Percentiles rank a stretch among this genome's conserved stretches.
Conservation (phyloP, 1,140 invertebrate genomes). For the Odontomachus brunneus region DNA sequence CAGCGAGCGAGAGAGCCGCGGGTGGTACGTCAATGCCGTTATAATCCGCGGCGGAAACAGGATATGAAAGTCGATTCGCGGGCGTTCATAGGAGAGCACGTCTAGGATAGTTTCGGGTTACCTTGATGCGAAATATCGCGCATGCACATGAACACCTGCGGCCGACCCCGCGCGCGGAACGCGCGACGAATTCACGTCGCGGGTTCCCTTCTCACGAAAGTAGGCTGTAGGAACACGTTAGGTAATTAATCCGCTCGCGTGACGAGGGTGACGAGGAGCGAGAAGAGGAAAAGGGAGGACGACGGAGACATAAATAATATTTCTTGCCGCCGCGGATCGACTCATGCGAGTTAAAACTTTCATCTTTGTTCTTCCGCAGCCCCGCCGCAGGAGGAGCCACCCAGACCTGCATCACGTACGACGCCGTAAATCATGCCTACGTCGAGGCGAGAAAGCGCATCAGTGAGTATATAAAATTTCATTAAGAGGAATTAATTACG, state of each 20-base stretch:
- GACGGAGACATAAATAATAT: constrained; percentile 60
- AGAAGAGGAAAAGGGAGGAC: neutral
- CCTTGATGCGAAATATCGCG: constrained; percentile 65
- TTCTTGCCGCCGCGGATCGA: constrained; percentile 20
- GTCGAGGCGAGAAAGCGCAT: constrained; percentile 94
- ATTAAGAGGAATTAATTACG: too few relatives aligned
- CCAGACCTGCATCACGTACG: constrained; percentile 95
- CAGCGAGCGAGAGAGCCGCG: constrained; percentile 54
- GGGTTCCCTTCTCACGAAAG: constrained; percentile 56
- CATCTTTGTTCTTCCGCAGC: constrained; percentile 83
- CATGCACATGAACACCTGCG: neutral
- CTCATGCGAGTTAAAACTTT: constrained; percentile 37
- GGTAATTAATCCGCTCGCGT: constrained; percentile 61
- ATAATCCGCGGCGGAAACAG: constrained; percentile 63
- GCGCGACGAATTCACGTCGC: constrained; percentile 7
- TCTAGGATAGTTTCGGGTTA: constrained; percentile 63
- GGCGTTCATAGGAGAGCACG: constrained; percentile 33
- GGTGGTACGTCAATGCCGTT: constrained; percentile 64
- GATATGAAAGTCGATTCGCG: constrained; percentile 66
- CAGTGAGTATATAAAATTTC: constrained; percentile 87
- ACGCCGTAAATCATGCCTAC: constrained; percentile 95
- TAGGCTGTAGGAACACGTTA: constrained; percentile 66
- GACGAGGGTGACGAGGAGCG: neutral
- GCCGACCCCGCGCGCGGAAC: neutral
- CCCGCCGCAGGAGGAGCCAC: constrained; percentile 87